phyloP scores from a whole-genome alignment of 2,113 vertebrate genomes.

The Macaca nemestrina region DNA sequence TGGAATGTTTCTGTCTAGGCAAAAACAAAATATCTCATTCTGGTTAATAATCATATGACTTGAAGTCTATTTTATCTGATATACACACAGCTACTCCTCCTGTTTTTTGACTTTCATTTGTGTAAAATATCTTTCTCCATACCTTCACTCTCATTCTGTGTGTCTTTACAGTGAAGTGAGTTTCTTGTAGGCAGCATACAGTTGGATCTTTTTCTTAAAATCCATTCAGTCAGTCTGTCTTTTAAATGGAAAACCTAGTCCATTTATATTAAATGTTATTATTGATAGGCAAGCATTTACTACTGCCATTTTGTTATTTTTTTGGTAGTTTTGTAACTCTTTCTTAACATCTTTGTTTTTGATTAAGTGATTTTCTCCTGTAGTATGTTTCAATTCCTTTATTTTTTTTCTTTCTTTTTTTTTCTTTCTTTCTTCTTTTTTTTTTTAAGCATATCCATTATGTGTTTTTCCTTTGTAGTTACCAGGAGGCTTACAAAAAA shows the following conservation, averaged over 20 bases:
- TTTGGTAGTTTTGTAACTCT: not conserved
- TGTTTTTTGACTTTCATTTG: not conserved
- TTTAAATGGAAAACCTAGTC: not conserved
- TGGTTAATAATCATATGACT: not conserved
- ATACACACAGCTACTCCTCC: not conserved
- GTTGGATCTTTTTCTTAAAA: no score
- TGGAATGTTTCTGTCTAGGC: not conserved
- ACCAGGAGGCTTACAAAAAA: not conserved
- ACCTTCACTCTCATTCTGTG: no score
- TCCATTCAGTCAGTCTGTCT: not conserved
- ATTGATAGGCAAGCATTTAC: not conserved
- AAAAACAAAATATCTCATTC: not conserved
- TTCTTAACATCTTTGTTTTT: not conserved
- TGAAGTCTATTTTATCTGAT: not conserved
- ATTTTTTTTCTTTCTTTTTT: no score
- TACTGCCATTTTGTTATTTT: not conserved
- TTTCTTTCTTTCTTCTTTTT: no score
- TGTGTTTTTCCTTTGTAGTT: not conserved
- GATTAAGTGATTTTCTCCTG: not conserved
- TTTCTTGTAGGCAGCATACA: no score
- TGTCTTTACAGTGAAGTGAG: no score
- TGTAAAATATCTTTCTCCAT: not conserved
- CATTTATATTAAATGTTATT: not conserved
- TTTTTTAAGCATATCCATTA: not conserved
- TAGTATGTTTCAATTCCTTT: not conserved